phyloP scores from a whole-genome alignment of 2,113 vertebrate genomes.

The Seriola rivoliana region DNA sequence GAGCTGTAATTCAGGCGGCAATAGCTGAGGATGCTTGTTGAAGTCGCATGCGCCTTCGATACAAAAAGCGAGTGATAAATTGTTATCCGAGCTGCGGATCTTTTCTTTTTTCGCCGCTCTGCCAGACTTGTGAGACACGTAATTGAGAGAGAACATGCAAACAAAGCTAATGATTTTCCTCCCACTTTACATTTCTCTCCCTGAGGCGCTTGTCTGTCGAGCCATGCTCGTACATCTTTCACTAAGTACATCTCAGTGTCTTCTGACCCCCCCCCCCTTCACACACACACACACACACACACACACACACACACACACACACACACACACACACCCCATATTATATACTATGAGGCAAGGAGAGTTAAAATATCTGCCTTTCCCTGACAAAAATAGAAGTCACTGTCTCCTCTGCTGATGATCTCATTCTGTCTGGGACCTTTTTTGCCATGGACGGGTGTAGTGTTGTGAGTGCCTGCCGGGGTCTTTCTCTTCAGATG shows the following conservation, averaged over 20 bases:
- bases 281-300: background rate
- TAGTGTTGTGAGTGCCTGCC: conserved; percentile 9
- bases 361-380: conserved; percentile 42
- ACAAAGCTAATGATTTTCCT: conserved; percentile 79
- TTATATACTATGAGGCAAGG: conserved; percentile 20
- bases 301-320: background rate
- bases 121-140: conserved; percentile 65
- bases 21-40: conserved; percentile 48
- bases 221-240: conserved; percentile 58
- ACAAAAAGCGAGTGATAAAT: conserved; percentile 66
- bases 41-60: conserved; percentile 30
- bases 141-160: conserved; percentile 79
- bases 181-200: conserved; percentile 68
- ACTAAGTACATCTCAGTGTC: conserved; percentile 62
- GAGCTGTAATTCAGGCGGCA: conserved; percentile 69
- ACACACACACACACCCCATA: background rate
- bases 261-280: conserved; percentile 25
- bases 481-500: conserved; percentile 8
- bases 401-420: conserved; percentile 15
- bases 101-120: conserved; percentile 22
- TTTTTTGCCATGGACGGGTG: conserved; percentile 21
- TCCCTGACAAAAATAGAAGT: conserved; percentile 28
- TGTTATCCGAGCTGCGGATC: conserved; percentile 43
- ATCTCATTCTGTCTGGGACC: conserved; percentile 38
- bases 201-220: conserved; percentile 48